Percentiles rank a stretch among this genome's conserved stretches.
Conservation (phyloP, 2,888 invertebrate species). For the Pilophorus perplexus region DNA sequence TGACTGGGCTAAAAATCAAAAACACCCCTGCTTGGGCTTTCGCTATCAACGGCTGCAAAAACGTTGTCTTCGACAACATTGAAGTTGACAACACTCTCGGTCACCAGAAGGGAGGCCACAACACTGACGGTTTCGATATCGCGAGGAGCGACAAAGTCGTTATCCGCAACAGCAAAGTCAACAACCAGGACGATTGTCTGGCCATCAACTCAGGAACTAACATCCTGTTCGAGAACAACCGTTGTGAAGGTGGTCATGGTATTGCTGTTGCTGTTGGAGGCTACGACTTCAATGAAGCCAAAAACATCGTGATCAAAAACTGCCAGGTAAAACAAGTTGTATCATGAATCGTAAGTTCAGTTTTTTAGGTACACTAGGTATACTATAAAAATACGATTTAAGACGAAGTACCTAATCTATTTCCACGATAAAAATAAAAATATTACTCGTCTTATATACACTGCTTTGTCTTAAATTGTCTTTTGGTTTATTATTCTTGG, state of each 20-base stretch:
- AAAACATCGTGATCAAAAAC: constrained; percentile 4
- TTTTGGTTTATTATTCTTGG: too few species aligned
- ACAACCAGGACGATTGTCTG: constrained; percentile 26
- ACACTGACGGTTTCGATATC: constrained; percentile 28
- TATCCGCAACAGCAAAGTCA: background rate
- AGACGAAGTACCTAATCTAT: too few species aligned
- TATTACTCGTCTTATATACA: too few species aligned
- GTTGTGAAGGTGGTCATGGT: constrained; percentile 18
- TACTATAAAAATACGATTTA: too few species aligned
- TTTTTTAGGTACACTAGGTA: too few species aligned
- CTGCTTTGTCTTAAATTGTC: too few species aligned
- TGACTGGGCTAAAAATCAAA: background rate
- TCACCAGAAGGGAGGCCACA: constrained; percentile 12
- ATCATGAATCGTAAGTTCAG: too few species aligned
- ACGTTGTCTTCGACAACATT: background rate
- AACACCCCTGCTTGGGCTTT: constrained; percentile 3
- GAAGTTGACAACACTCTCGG: constrained; percentile 1
- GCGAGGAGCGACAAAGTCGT: background rate
- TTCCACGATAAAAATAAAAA: too few species aligned
- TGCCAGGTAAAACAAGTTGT: too few species aligned
- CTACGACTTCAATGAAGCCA: constrained; percentile 7
- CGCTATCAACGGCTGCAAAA: constrained; percentile 21
- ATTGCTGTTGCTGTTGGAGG: constrained; percentile 20
- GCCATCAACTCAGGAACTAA: constrained; percentile 22
- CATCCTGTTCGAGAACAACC: constrained; percentile 18